Evolutionary conservation across 64 coral and sea anemone genomes (phyloP).

Genomic region (Astreopora myriophthalma): DNA sequence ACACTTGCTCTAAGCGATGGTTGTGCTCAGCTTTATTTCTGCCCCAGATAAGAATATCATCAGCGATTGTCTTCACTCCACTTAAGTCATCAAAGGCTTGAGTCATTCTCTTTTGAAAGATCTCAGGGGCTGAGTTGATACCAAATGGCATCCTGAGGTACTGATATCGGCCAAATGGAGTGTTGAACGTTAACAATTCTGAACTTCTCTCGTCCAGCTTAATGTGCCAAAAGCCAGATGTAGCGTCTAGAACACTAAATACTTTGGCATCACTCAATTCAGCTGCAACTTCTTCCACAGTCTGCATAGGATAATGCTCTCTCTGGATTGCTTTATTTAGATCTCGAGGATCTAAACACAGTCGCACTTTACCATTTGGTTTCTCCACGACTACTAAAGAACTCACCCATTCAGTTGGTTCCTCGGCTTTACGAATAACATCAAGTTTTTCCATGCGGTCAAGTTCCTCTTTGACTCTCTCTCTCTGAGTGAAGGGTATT

Average conservation of each 20-base stretch:
- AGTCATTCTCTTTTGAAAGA: no score
- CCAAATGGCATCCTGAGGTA: constrained; percentile 44
- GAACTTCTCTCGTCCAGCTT: constrained; percentile 28
- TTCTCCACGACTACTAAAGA: constrained; percentile 26
- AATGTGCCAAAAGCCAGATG: constrained; percentile 39
- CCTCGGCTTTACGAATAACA: background rate
- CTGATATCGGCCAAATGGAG: constrained; percentile 38
- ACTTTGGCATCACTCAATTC: constrained; percentile 24
- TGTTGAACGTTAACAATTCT: no score
- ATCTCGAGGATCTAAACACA: constrained; percentile 32
- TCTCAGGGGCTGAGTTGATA: constrained; percentile 49
- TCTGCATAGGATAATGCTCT: no score
- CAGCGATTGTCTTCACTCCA: no score
- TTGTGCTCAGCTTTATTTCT: constrained; percentile 5
- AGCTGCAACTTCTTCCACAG: constrained; percentile 17
- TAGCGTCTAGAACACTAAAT: constrained; percentile 32
- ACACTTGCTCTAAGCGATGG: background rate
- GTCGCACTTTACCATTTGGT: no score
- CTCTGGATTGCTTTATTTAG: no score
- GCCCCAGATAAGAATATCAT: no score
- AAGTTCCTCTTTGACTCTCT: constrained; percentile 23
- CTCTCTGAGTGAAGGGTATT: background rate
- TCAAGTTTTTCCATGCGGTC: constrained; percentile 28
- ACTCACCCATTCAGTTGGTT: constrained; percentile 21
- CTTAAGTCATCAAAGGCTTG: no score